Evolutionary conservation across 1,140 invertebrate genomes (phyloP), one percentile per base, ranked within the genome.

Genomic region (Carposina sasakii): DNA sequence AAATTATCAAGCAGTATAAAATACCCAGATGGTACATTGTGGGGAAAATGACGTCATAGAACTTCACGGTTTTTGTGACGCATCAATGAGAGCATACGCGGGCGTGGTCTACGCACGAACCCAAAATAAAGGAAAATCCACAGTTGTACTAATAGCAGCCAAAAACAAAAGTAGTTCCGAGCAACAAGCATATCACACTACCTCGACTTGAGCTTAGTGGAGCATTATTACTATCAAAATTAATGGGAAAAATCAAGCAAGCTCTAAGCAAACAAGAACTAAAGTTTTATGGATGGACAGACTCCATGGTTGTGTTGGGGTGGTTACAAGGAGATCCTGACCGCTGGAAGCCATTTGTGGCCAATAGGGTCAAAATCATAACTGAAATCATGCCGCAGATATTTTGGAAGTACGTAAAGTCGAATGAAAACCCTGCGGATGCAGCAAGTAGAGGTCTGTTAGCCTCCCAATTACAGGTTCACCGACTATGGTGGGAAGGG

Each of bases 201-300:
- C 86, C 88, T 5, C 40, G 81, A 51, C 57, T 88, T 16, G 87
- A 88, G 61, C 55, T 88, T 13, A 70, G 60, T 42, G 85, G 68
- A 6, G 85, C 86, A 5, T 33, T 71, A 1, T 37, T 87, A 12
- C 47, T 86, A 5, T 61, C 73, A 2, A 60, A 67, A 6, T 39
- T 85, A 28, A 21, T 76, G 15, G 19, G 58, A 16, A 54, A 69
- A 31, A 52, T 77, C 0, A 50, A 8, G 31, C 1, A 46, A 10
- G 49, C 54, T 10, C 45, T 69, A 6, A 3, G n/a, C 36, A 10
- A 33, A 43, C 1, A 22, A 4, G 8, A 33, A 33, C 31, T 33
- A 8, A 15, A 67, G 17, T 47, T 70, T 9, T 65, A 42, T 45
- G 77, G 72, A 33, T 85, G 71, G 71, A 67, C 65, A 2, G 81